Base-by-base conservation (phyloP, 2,888 invertebrate genomes). In the Ptilodon capucinus region DNA sequence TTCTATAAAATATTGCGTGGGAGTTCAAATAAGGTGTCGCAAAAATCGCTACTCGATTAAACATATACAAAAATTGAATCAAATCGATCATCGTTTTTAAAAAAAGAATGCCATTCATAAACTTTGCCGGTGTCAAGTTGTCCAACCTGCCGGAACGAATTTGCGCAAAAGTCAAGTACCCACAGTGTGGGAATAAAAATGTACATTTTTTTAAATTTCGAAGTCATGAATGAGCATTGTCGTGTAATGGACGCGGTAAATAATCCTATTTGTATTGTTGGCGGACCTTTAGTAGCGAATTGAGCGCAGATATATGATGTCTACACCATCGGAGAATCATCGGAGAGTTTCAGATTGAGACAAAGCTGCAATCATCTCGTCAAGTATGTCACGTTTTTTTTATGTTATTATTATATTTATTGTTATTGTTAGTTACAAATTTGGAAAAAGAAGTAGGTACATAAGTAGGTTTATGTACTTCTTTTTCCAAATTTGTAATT, bases 201-300 rank as follows among this genome's bases (percentile, higher is more conserved):
- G 54, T 68, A 51, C 60, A 48, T 75, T 72, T 77, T 61, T 55
- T 66, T 54, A 51, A 49, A 49, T 25, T 40, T 23, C 16, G 38
- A 61, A 67, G 48, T 63, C 64, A 78, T 89, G 85, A 88, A 87
- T 89, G 86, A 73, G 65, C 64, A 71, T 85, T 84, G 82, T 81
- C 50, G 44, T 58, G 81, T 84, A 86, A 84, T 87, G 81, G 82
- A 81, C 81, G 71, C 72, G 76, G 82, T 81, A 86, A 89, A 86
- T 86, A 82, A 83, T 76, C 71, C 75, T 71, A 85, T 87, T 88
- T 83, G 83, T 80, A 81, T 86, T 85, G 84, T 86, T 65, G 59
- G 55, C 59, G 60, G 65, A 70, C 60, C 57, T 78, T 74, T 74
- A 67, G 60, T 62, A 51, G 70, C 57, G 62, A 67, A 68, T 68